Base-by-base conservation (phyloP, 2,888 invertebrate genomes). In the Amorpha juglandis region DNA sequence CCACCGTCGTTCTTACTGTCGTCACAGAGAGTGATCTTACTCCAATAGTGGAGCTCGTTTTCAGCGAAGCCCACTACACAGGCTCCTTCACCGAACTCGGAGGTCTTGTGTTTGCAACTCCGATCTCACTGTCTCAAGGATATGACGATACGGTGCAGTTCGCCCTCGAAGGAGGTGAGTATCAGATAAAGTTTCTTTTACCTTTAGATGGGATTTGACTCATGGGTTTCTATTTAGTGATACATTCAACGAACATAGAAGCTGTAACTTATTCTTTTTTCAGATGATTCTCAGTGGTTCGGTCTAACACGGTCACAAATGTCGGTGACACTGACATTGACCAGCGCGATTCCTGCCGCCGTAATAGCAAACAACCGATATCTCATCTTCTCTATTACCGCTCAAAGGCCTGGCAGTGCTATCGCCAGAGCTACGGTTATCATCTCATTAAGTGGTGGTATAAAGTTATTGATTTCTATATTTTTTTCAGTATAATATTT, bases 131-230 rank as follows among this genome's bases (percentile, higher is more conserved):
- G 6, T 33, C 67, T 0, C 55, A 73, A 38, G 80, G 79, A 8
- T 78, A 75, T 33, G 75, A 78, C 16, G 67, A 68, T 12, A 69
- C 62, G 14, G 80, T 82, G 0, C 64, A 58, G 9, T 81, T 81
- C 62, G 38, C 14, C 27, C 70, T 83, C 0, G 75, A 76, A 65
- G 82, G 81, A 73, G 80, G 82, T 81, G 51, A 68, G 71, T 67
- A 52, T 53, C 45, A 45, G 9, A 19, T 19, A 1, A 0, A n/a
- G 9, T 9, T 50, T 1, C 1, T 9, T 1, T 2, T 9, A 7
- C 33, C 1, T 14, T 14, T 14, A 12, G 27, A 14, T 38, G 3
- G 38, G 1, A 38, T 38, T 8, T 38, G 14, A 45, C 45, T 45
- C 45, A 6, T 45, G 14, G 3, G 1, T 45, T 14, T 45, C 45